These are phyloP conservation scores for Crotalus horridus DNA, from an alignment of 2,113 vertebrate species.

Conservation along the genomic window DNA sequence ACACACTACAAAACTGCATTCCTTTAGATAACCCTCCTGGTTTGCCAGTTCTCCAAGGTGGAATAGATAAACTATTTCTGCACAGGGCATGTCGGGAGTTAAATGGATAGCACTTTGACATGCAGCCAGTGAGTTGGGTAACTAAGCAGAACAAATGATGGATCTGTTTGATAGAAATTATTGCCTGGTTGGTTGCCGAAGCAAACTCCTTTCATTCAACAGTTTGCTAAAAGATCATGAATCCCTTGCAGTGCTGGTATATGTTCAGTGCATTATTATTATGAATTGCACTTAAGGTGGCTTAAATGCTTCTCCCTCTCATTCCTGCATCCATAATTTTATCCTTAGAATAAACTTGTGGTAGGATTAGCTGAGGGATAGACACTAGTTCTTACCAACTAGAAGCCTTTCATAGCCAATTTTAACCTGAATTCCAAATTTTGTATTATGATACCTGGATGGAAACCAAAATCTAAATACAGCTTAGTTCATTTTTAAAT, in stretches of 20 bases:
- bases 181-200: not conserved
- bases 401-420: not conserved
- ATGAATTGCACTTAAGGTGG: not conserved
- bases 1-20: not conserved
- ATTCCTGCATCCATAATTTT: not conserved
- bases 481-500: slow-evolving; percentile 41
- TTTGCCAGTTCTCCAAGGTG: not conserved
- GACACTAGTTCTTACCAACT: no score
- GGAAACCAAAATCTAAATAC: slow-evolving; percentile 39
- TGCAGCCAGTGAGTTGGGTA: not conserved
- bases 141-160: not conserved
- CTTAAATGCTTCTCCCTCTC: not conserved
- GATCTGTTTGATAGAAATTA: fast-evolving
- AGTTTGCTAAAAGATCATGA: not conserved
- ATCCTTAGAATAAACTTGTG: not conserved
- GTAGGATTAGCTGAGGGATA: no score
- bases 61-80: not conserved
- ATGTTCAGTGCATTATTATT: not conserved
- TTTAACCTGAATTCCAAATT: not conserved
- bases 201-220: not conserved
- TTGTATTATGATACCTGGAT: not conserved
- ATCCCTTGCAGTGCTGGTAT: not conserved
- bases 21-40: not conserved
- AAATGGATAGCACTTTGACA: fast-evolving
- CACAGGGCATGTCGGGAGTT: not conserved